A percentile compares a stretch with the other conserved stretches of the same genome.
These are phyloP conservation scores for Hydrocynus forskahlii DNA, from an alignment of 2,797 vertebrate genomes.

Conservation along the genomic window DNA sequence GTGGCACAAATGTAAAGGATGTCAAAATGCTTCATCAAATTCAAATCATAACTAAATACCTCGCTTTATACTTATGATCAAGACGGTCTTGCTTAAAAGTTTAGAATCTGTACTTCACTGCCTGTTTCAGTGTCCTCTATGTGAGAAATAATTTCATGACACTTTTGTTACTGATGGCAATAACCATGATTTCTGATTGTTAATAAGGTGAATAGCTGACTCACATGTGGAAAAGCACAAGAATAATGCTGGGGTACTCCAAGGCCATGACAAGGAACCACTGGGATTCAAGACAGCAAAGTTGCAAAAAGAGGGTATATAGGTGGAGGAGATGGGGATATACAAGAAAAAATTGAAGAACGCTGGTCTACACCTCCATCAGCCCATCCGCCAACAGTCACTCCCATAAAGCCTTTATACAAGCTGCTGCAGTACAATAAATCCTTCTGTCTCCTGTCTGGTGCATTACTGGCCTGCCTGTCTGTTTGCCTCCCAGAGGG, in stretches of 20 bases:
- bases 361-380: neutral
- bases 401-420: conserved; percentile 16
- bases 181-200: neutral
- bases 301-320: neutral
- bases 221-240: neutral
- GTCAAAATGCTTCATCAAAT: no score
- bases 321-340: neutral
- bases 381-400: neutral
- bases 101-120: neutral
- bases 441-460: conserved; percentile 27
- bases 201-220: neutral
- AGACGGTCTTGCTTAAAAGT: neutral
- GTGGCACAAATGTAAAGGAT: no score
- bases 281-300: neutral
- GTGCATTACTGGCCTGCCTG: conserved; percentile 15
- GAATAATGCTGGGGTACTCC: neutral
- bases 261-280: neutral
- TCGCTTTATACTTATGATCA: no score
- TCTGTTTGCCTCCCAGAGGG: conserved; percentile 13
- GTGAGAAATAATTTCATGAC: neutral
- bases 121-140: neutral
- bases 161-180: no score
- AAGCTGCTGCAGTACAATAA: conserved; percentile 15
- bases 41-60: no score
- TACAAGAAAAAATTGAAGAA: neutral